Conservation (phyloP, 1,140 invertebrate species). For the Papilio glaucus region DNA sequence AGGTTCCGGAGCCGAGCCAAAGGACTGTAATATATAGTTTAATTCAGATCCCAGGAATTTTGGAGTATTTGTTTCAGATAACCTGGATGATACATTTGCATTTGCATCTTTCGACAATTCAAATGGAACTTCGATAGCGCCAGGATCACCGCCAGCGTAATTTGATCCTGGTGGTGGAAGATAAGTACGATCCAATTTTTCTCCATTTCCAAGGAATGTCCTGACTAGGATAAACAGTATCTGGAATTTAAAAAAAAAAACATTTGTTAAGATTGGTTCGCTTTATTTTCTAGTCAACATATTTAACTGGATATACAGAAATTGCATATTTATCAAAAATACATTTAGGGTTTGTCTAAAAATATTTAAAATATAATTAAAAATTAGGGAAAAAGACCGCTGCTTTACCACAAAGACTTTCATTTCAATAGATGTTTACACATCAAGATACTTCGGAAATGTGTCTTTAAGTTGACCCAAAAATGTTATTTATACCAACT, state of each 20-base stretch:
- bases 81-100: background rate
- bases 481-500: background rate
- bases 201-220: slow-evolving; percentile 34
- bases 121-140: slow-evolving; percentile 51
- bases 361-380: too few species aligned
- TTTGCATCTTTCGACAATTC: slow-evolving; percentile 52
- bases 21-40: background rate
- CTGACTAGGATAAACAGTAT: slow-evolving; percentile 48
- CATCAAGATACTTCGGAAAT: too few species aligned
- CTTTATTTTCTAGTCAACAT: too few species aligned
- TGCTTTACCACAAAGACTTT: too few species aligned
- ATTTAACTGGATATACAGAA: too few species aligned
- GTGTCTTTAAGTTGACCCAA: background rate
- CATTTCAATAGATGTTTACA: too few species aligned
- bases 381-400: too few species aligned
- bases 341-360: too few species aligned
- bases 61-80: background rate
- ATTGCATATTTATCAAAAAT: too few species aligned
- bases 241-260: slow-evolving; percentile 44
- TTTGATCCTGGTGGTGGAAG: slow-evolving; percentile 62
- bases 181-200: slow-evolving; percentile 63
- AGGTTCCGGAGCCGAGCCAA: too few species aligned
- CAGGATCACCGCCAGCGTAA: slow-evolving; percentile 51
- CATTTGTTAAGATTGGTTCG: background rate
- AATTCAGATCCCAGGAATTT: background rate